These are phyloP conservation scores for Osedax frankpressi DNA, from an alignment of 2,888 invertebrate species.

Conservation along the genomic window DNA sequence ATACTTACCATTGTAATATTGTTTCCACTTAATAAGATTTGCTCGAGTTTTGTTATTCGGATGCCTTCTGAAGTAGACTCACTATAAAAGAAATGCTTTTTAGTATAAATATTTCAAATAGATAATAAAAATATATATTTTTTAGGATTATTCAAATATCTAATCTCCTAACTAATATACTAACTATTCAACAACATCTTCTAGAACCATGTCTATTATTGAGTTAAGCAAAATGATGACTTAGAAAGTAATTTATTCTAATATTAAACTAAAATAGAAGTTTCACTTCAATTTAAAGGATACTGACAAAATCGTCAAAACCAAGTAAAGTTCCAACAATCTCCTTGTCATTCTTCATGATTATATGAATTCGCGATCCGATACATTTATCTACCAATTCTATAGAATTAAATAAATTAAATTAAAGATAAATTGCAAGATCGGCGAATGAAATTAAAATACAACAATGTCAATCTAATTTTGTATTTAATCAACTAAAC, in stretches of 20 bases:
- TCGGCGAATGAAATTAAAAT: too few relatives aligned
- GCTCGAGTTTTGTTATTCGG: constrained; percentile 87
- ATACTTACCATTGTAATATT: constrained; percentile 84
- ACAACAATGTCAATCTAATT: too few relatives aligned
- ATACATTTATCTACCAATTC: constrained; percentile 99
- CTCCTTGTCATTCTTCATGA: constrained; percentile 99
- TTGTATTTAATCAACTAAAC: too few relatives aligned
- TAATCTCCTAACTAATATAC: too few relatives aligned
- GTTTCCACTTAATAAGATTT: constrained; percentile 93
- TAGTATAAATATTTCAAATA: too few relatives aligned
- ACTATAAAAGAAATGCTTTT: constrained; percentile 36
- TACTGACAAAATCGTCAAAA: constrained; percentile 89
- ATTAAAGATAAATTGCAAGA: too few relatives aligned
- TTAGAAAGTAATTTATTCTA: neutral
- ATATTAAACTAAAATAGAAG: neutral
- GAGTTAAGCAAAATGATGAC: neutral
- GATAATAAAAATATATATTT: too few relatives aligned
- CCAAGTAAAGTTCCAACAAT: constrained; percentile 93
- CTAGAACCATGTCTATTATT: constrained; percentile 68
- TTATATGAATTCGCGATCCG: constrained; percentile 94
- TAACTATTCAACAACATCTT: constrained; percentile 86
- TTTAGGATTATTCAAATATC: too few relatives aligned
- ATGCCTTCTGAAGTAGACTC: constrained; percentile 85
- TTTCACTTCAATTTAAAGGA: constrained; percentile 33
- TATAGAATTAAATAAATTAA: too few relatives aligned